Evolutionary conservation across 37 sponge, comb jelly and placozoan genomes (phyloP).

Genomic region (Oopsacas minuta): DNA sequence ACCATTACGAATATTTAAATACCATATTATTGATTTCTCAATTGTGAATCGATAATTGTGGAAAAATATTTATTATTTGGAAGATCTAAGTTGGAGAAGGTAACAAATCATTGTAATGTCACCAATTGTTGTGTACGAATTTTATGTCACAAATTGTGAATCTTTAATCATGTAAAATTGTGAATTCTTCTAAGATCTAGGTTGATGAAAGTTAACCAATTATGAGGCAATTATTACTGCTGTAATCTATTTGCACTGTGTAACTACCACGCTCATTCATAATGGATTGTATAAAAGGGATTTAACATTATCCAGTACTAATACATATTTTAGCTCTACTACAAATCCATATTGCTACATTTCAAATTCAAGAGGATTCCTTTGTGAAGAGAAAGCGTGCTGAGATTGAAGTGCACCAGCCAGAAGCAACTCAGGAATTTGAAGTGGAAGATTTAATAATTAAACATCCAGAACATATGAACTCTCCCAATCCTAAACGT

Average conservation of each 20-base stretch:
- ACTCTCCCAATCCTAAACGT: neutral
- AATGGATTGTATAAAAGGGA: neutral
- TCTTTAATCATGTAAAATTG: neutral
- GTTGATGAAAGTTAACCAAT: neutral
- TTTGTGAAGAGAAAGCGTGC: neutral
- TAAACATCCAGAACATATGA: neutral
- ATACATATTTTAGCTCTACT: neutral
- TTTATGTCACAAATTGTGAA: no score
- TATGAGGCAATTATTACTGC: neutral
- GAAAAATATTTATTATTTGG: neutral
- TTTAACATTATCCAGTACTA: neutral
- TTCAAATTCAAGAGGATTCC: neutral
- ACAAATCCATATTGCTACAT: neutral
- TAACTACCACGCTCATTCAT: neutral
- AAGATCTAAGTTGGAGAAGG: neutral
- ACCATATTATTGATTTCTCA: neutral
- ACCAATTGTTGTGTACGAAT: no score
- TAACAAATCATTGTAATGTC: neutral
- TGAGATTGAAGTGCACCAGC: neutral
- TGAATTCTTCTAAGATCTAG: neutral
- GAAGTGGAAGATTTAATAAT: neutral
- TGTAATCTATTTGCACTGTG: no score
- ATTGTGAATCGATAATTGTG: neutral
- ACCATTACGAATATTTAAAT: neutral
- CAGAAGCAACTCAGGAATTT: neutral